Percentiles rank a stretch among this genome's conserved stretches.
phyloP scores from a whole-genome alignment of 1,140 invertebrate species.

The Campoletis sonorensis region DNA sequence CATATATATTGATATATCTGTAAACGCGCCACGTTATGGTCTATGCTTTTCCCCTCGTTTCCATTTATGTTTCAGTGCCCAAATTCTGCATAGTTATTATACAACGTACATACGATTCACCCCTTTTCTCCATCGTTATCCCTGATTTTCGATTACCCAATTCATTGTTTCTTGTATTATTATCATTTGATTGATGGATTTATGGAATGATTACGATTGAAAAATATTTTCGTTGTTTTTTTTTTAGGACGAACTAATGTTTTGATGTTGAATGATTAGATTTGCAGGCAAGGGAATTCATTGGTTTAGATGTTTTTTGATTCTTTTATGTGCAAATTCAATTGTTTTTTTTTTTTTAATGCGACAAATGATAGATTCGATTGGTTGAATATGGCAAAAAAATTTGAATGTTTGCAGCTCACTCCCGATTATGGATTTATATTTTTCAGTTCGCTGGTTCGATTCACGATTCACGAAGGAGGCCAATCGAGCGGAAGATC shows the following conservation, averaged over 20 bases:
- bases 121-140: conserved; percentile 24
- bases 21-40: background rate
- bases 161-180: conserved; percentile 26
- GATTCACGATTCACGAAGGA: conserved; percentile 41
- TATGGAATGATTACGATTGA: too few species aligned
- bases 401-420: background rate
- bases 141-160: conserved; percentile 38
- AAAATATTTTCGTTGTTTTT: too few species aligned
- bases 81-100: conserved; percentile 10
- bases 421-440: conserved; percentile 46
- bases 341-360: too few species aligned
- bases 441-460: conserved; percentile 52
- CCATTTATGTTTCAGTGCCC: conserved; percentile 13
- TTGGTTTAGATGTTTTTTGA: too few species aligned
- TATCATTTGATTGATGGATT: conserved; percentile 26
- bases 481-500: conserved; percentile 47
- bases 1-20: conserved; percentile 2
- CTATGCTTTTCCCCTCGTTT: background rate
- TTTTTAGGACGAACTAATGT: too few species aligned
- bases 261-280: too few species aligned
- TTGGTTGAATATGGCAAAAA: too few species aligned
- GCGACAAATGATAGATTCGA: too few species aligned
- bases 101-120: conserved; percentile 27
- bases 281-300: too few species aligned
- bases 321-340: too few species aligned